These are phyloP conservation scores for Campylomormyrus tamandua DNA, from an alignment of 2,113 vertebrate species.

Conservation along the genomic window DNA sequence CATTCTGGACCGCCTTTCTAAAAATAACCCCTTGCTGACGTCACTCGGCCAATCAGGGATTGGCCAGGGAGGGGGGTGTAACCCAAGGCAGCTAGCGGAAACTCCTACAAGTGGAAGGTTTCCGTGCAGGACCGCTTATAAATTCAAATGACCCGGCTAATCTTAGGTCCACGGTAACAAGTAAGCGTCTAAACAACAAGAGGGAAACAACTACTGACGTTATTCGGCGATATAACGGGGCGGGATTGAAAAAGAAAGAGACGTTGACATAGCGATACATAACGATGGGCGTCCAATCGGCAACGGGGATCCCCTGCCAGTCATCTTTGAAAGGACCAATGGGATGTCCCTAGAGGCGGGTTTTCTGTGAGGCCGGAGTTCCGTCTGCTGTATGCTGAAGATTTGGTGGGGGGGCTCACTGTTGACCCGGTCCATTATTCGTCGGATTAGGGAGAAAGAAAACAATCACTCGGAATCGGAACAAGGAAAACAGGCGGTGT, in stretches of 20 bases:
- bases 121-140: slow-evolving; percentile 30
- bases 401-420: slow-evolving; percentile 40
- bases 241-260: slow-evolving; percentile 21
- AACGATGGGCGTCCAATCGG: slow-evolving; percentile 37
- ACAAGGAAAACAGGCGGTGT: slow-evolving; percentile 16
- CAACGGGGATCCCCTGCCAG: slow-evolving; percentile 27
- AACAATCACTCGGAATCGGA: slow-evolving; percentile 22
- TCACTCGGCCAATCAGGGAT: slow-evolving; percentile 55
- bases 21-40: slow-evolving; percentile 54
- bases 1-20: slow-evolving; percentile 58
- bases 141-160: slow-evolving; percentile 37
- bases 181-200: slow-evolving; percentile 30
- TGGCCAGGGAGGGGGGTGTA: slow-evolving; percentile 22
- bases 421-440: slow-evolving; percentile 45
- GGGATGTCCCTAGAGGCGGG: slow-evolving; percentile 40
- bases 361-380: slow-evolving; percentile 46
- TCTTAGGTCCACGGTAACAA: slow-evolving; percentile 1
- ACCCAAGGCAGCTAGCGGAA: slow-evolving; percentile 38
- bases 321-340: slow-evolving; percentile 31
- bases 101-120: slow-evolving; percentile 29
- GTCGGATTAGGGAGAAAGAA: slow-evolving; percentile 30
- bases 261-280: slow-evolving; percentile 26
- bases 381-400: slow-evolving; percentile 51
- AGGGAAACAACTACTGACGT: slow-evolving; percentile 48
- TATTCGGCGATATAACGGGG: slow-evolving; percentile 21